A percentile compares a stretch with the other conserved stretches of the same genome.
Conservation (phyloP, 2,797 vertebrate genomes). For the Picus viridis region DNA sequence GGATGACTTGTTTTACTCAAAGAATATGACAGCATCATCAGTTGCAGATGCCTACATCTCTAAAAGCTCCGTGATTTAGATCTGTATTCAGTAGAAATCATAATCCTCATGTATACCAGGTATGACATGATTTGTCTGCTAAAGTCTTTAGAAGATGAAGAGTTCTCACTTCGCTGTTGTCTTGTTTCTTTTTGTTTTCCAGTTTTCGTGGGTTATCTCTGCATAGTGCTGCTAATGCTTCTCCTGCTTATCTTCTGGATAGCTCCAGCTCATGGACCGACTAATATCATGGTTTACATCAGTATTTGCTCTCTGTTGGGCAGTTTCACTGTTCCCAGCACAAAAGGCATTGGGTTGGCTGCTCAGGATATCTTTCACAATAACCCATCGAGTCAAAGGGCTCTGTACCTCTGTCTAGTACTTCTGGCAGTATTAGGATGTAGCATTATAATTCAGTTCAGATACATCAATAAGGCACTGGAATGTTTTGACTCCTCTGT, state of each 20-base stretch:
- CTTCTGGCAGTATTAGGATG: constrained; percentile 85
- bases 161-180: constrained; percentile 12
- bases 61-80: neutral
- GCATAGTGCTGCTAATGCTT: constrained; percentile 87
- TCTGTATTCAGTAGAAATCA: neutral
- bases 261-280: constrained; percentile 87
- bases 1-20: neutral
- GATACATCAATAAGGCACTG: constrained; percentile 95
- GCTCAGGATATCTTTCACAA: constrained; percentile 86
- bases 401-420: constrained; percentile 85
- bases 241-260: constrained; percentile 90
- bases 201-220: constrained; percentile 90
- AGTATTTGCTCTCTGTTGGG: constrained; percentile 95
- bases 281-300: constrained; percentile 96
- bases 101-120: neutral
- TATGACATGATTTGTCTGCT: neutral
- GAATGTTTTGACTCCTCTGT: constrained; percentile 91
- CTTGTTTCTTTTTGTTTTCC: constrained; percentile 70
- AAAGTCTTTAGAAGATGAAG: neutral
- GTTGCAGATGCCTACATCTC: neutral
- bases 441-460: constrained; percentile 93
- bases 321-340: constrained; percentile 95
- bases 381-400: constrained; percentile 79
- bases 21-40: neutral
- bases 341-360: constrained; percentile 94